A percentile compares a stretch with the other conserved stretches of the same genome.
Conservation (phyloP, 2,888 invertebrate species). For the Acronicta aceris region DNA sequence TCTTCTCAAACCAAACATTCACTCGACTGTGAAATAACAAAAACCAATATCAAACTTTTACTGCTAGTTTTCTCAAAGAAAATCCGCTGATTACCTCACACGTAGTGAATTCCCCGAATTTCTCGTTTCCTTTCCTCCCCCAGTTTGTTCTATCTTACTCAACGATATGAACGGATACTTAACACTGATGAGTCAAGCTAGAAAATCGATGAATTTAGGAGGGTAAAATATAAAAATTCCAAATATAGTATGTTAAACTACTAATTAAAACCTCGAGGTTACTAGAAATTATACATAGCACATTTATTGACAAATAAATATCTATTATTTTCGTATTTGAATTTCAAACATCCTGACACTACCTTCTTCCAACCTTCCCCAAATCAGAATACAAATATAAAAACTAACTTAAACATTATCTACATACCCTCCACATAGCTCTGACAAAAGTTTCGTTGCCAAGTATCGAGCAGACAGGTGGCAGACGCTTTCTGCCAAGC, state of each 20-base stretch:
- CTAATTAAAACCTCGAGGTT: too few relatives aligned
- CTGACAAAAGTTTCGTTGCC: conserved; percentile 47
- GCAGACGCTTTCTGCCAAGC: conserved; percentile 74
- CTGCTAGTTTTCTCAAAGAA: conserved; percentile 38
- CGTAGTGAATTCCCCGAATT: conserved; percentile 35
- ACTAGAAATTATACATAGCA: too few relatives aligned
- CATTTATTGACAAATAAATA: too few relatives aligned
- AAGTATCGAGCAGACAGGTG: conserved; percentile 74
- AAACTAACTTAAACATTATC: not conserved
- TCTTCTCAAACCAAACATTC: conserved; percentile 12
- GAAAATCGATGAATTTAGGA: conserved; percentile 18
- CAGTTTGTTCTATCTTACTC: conserved; percentile 34
- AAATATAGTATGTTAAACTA: too few relatives aligned
- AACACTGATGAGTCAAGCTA: conserved; percentile 30
- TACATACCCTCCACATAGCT: conserved; percentile 17
- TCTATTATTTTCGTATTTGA: not conserved
- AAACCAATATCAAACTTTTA: conserved; percentile 49
- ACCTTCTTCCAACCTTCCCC: not conserved
- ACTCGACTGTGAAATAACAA: conserved; percentile 45
- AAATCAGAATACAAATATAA: conserved; percentile 8
- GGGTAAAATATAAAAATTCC: too few relatives aligned
- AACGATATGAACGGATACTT: conserved; percentile 12
- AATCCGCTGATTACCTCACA: conserved; percentile 44
- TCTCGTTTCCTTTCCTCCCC: conserved; percentile 22
- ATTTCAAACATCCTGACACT: not conserved